Conservation (phyloP, 2,113 vertebrate species). For the Sorex araneus region DNA sequence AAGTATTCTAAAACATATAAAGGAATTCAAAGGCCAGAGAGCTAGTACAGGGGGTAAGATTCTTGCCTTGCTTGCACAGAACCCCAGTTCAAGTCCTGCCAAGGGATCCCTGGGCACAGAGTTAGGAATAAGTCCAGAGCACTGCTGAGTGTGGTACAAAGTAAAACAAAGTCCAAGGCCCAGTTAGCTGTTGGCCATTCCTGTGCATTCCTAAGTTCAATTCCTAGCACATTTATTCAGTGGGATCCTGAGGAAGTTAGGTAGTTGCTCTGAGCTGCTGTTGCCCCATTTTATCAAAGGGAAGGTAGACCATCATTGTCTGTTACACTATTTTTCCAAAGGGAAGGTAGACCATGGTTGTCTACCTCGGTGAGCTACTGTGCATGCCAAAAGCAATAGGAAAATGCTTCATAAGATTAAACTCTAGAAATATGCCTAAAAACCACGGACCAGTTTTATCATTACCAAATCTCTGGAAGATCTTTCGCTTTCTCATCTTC, state of each 20-base stretch:
- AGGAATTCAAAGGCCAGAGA: too few species aligned
- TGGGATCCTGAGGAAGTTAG: background rate
- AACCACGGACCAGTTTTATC: background rate
- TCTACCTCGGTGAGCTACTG: background rate
- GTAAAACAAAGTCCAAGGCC: background rate
- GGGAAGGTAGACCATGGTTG: background rate
- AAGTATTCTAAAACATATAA: background rate
- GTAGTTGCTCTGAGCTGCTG: background rate
- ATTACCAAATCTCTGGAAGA: conserved; percentile 39
- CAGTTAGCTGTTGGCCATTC: background rate
- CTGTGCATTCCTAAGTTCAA: background rate
- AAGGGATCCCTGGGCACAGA: too few species aligned
- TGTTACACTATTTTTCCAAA: conserved; percentile 46
- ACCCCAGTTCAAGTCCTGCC: too few species aligned
- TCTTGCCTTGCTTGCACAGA: too few species aligned
- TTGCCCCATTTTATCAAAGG: conserved; percentile 55
- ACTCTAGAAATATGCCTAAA: conserved; percentile 37
- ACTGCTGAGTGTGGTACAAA: too few species aligned
- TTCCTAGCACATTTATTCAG: background rate
- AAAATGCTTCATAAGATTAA: conserved; percentile 15
- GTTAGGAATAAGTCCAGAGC: too few species aligned
- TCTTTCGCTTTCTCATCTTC: conserved; percentile 26
- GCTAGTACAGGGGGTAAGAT: too few species aligned
- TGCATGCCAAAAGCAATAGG: conserved; percentile 20
- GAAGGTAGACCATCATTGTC: background rate